Evolutionary conservation across 2,888 invertebrate species (phyloP), one percentile per base, ranked within the genome.

Genomic region (Meganola albula): DNA sequence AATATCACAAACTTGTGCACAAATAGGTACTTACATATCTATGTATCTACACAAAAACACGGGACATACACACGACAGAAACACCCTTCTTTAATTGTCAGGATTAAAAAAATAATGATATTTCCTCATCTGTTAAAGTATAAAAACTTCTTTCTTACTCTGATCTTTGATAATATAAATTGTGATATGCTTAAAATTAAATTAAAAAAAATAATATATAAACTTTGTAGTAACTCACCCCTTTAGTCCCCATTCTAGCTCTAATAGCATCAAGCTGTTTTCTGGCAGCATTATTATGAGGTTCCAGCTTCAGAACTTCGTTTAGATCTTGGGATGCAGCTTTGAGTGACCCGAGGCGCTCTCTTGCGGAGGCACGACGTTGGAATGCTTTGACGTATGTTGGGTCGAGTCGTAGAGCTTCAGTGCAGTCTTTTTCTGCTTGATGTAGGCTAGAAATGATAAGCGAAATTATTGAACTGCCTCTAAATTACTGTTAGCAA

Each of bases 341-440:
- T 10, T 90, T 78, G 10, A 91, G 87, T 24, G 93, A 92, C 13
- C 92, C 91, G 0, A 95, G 79, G 3, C 87, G 88, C 57, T 92
- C 90, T 36, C 94, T 88, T 1, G 92, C 95, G 36, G 90, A 89
- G 50, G 94, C 94, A 48, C 97, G 88, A 1, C 97, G 88, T 48
- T 92, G 92, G 42, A 93, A 89, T 0, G 97, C 96, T 76, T 98
- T 98, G 0, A 93, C 90, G 53, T 96, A 96, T 0, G 88, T 88
- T 1, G 89, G 87, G 67, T 97, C 95, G 4, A 96, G 75, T 37
- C 90, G 87, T 2, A 98, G 77, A 0, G 98, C 95, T 33, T 88
- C 85, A 0, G 92, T 91, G 61, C 97, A 97, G 71, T 98, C 97
- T 0, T 88, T 87, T 57, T 94, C 91, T 0, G 94, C 93, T 63